A percentile compares a stretch with the other conserved stretches of the same genome.
These are phyloP conservation scores for Endomychus coccineus DNA, from an alignment of 2,888 invertebrate genomes.

Conservation along the genomic window DNA sequence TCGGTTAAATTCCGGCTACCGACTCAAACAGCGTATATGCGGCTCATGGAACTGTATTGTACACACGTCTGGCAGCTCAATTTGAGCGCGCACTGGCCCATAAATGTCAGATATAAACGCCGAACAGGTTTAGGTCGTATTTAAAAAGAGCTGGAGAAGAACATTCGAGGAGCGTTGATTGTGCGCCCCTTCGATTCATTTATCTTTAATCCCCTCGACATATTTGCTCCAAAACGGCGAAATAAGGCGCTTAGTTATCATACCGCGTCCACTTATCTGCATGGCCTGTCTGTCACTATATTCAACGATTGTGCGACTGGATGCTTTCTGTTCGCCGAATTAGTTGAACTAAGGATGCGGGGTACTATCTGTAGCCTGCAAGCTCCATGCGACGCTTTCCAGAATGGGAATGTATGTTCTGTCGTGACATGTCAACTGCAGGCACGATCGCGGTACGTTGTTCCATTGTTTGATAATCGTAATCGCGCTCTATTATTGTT, in stretches of 20 bases:
- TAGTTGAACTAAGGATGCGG: slow-evolving; percentile 27
- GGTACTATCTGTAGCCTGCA: slow-evolving; percentile 27
- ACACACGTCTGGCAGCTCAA: slow-evolving; percentile 35
- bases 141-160: slow-evolving; percentile 23
- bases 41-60: slow-evolving; percentile 28
- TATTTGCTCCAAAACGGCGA: slow-evolving; percentile 24
- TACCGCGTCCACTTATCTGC: slow-evolving; percentile 19
- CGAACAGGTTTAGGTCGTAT: slow-evolving; percentile 29
- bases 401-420: slow-evolving; percentile 12
- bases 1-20: slow-evolving; percentile 41
- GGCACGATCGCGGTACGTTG: slow-evolving; percentile 13
- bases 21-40: slow-evolving; percentile 33
- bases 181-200: slow-evolving; percentile 23
- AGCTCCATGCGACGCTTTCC: slow-evolving; percentile 19
- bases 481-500: slow-evolving; percentile 16
- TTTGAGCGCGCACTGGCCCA: slow-evolving; percentile 37
- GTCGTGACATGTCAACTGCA: slow-evolving; percentile 20
- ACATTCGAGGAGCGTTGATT: slow-evolving; percentile 20
- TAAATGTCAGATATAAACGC: slow-evolving; percentile 39
- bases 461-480: slow-evolving; percentile 15
- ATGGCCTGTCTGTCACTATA: slow-evolving; percentile 8
- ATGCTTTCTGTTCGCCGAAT: too few species aligned
- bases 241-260: slow-evolving; percentile 26
- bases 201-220: slow-evolving; percentile 20
- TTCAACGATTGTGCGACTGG: slow-evolving; percentile 11